These are phyloP conservation scores for Desmophyllum pertusum DNA, from an alignment of 92 coral and sea anemone genomes.

Conservation along the genomic window DNA sequence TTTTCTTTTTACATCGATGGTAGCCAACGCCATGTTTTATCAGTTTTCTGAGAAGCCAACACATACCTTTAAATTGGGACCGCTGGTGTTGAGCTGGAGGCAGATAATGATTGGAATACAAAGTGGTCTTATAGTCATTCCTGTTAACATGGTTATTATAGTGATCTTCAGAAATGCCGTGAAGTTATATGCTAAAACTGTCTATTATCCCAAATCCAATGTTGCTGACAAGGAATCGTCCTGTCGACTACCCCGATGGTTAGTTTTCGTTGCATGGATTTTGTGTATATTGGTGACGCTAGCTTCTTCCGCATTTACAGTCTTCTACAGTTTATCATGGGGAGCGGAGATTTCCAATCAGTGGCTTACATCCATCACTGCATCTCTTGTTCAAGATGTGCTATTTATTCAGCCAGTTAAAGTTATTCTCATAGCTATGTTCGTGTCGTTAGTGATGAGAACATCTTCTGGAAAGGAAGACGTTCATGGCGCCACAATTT, in stretches of 20 bases:
- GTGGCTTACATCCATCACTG: constrained; percentile 68
- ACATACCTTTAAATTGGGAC: constrained; percentile 74
- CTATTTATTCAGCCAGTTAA: constrained; percentile 67
- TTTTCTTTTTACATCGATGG: constrained; percentile 75
- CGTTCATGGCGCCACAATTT: constrained; percentile 20
- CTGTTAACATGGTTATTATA: constrained; percentile 67
- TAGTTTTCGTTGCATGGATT: constrained; percentile 74
- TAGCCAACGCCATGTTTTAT: constrained; percentile 85
- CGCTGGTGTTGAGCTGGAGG: constrained; percentile 77
- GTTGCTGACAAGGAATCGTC: constrained; percentile 19
- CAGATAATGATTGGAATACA: constrained; percentile 84
- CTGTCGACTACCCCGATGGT: constrained; percentile 69
- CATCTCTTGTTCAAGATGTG: constrained; percentile 68
- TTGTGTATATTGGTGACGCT: constrained; percentile 63
- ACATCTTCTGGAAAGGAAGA: constrained; percentile 65
- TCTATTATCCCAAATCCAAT: not conserved
- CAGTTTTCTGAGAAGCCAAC: constrained; percentile 63
- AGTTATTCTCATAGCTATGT: constrained; percentile 62
- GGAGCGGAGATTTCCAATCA: constrained; percentile 66
- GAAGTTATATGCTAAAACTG: constrained; percentile 9
- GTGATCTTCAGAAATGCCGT: constrained; percentile 73
- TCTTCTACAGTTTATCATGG: constrained; percentile 68
- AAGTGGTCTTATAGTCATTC: constrained; percentile 79
- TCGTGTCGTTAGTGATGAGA: constrained; percentile 55
- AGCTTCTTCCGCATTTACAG: constrained; percentile 68